phyloP scores from a whole-genome alignment of 1,140 invertebrate species.

The Caenorhabditis brenneri region DNA sequence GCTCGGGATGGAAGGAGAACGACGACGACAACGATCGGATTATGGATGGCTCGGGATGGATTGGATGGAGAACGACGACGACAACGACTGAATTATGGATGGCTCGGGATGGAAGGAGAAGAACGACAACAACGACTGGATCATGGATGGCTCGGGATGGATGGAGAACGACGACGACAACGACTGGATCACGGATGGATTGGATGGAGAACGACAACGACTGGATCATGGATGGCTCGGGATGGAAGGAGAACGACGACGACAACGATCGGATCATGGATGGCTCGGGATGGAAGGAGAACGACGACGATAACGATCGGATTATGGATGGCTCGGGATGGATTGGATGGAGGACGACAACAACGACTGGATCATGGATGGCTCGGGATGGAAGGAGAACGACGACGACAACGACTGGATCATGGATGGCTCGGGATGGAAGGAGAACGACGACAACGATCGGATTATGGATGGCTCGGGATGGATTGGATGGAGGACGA shows the following conservation, averaged over 20 bases:
- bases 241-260: too few relatives aligned
- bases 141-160: neutral
- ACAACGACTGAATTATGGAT: neutral
- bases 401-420: neutral
- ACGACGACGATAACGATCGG: too few relatives aligned
- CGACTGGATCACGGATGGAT: neutral
- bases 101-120: conserved; percentile 3
- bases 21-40: neutral
- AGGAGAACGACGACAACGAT: neutral
- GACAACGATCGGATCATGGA: too few relatives aligned
- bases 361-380: neutral
- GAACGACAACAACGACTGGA: too few relatives aligned
- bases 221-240: too few relatives aligned
- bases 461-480: neutral
- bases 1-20: neutral
- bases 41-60: neutral
- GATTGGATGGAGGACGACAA: neutral
- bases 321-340: neutral
- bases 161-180: neutral
- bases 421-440: neutral
- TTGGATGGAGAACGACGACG: neutral
- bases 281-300: neutral
- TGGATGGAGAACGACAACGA: too few relatives aligned
- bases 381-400: neutral
- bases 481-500: too few relatives aligned